phyloP scores from a whole-genome alignment of 2,113 vertebrate genomes.

The Nerophis ophidion region DNA sequence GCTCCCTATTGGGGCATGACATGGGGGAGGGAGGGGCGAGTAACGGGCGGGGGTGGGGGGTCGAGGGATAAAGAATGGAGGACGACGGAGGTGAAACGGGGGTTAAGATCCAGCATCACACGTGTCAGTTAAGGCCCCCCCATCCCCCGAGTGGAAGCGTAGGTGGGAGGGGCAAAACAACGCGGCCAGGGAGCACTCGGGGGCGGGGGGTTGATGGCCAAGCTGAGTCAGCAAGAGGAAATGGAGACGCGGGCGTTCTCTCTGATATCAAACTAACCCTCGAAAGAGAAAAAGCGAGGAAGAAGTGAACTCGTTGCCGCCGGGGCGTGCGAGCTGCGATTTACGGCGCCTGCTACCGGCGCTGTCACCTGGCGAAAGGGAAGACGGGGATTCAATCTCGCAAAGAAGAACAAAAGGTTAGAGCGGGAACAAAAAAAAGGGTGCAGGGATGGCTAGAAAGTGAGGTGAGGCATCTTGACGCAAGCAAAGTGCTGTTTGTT shows the following conservation, averaged over 20 bases:
- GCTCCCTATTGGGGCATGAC: conserved; percentile 1
- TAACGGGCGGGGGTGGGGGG: neutral
- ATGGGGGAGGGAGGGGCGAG: neutral
- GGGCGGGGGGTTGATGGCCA: conserved; percentile 21
- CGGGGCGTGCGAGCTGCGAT: conserved; percentile 53
- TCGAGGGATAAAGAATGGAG: conserved; percentile 12
- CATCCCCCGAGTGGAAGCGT: conserved; percentile 41
- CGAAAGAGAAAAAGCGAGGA: conserved; percentile 18
- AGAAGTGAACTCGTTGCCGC: conserved; percentile 44
- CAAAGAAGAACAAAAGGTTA: conserved; percentile 18
- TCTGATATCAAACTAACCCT: conserved; percentile 39
- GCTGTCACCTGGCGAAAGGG: conserved; percentile 40
- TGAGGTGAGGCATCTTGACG: conserved; percentile 9
- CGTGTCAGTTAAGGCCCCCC: conserved; percentile 45
- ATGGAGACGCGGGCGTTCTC: conserved; percentile 18
- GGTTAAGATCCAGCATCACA: conserved; percentile 45
- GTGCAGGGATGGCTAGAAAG: neutral
- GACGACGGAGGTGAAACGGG: conserved; percentile 43
- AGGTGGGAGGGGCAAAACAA: conserved; percentile 10
- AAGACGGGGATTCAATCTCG: conserved; percentile 16
- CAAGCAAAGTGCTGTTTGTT: neutral
- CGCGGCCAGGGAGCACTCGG: conserved; percentile 1
- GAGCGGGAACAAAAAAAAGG: conserved; percentile 15
- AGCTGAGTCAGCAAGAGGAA: conserved; percentile 53
- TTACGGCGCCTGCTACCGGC: conserved; percentile 50